A percentile compares a stretch with the other conserved stretches of the same genome.
Conservation (phyloP, 2,113 vertebrate species). For the Corythornis cristatus region DNA sequence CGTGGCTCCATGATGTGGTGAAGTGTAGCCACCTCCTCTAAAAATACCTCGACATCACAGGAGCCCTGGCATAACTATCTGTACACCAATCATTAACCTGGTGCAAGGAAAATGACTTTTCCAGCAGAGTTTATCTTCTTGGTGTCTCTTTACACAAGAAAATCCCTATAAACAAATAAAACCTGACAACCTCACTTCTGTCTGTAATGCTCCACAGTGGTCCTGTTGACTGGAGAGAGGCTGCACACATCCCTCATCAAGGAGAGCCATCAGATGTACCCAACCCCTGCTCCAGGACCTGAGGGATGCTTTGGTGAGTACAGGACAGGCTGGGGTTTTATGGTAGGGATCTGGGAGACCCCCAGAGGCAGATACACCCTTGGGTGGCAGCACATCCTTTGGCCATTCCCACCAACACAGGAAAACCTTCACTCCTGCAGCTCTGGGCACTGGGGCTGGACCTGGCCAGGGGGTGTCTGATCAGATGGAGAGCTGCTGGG, state of each 20-base stretch:
- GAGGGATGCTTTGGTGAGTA: neutral
- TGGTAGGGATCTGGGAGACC: neutral
- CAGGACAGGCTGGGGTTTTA: neutral
- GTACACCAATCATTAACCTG: neutral
- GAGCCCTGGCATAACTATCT: neutral
- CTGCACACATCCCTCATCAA: neutral
- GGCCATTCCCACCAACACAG: neutral
- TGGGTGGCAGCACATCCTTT: fast-evolving
- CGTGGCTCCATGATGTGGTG: neutral
- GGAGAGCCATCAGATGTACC: neutral
- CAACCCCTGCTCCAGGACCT: neutral
- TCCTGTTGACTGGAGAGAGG: neutral
- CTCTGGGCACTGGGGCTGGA: fast-evolving
- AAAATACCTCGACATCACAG: neutral
- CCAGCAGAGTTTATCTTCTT: neutral
- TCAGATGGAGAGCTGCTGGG: neutral
- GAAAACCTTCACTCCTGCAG: neutral
- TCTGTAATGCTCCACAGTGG: neutral
- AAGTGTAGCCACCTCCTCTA: neutral
- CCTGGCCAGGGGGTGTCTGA: fast-evolving
- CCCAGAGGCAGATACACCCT: neutral
- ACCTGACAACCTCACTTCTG: neutral
- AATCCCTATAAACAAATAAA: neutral
- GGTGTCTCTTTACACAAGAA: neutral
- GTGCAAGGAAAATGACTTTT: neutral